Evolutionary conservation across 92 coral and sea anemone species (phyloP), one percentile per base, ranked within the genome.

Genomic region (Heliopora coerulea): DNA sequence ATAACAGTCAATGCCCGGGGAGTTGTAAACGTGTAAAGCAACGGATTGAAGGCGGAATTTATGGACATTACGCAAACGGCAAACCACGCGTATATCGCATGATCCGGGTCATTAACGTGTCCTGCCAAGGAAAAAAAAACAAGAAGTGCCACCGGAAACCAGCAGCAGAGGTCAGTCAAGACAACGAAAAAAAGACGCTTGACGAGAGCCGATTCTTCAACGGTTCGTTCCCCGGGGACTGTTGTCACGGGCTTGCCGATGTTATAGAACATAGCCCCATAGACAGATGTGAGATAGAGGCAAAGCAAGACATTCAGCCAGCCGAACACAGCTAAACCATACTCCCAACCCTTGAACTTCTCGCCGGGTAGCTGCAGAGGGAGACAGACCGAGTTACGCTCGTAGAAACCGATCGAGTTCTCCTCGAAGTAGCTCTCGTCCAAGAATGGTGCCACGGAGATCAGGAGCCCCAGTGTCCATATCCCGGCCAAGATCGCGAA

Each of bases 21-120:
- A 3, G 61, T 14, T 23, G 61, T 56, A 8, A 56, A 56, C 12
- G 61, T 56, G 61, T 56, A 56, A 11, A 56, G 61, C 61, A 56
- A 28, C 31, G 61, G 61, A 28, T 56, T 56, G 31, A 56, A 28
- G 7, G 61, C 61, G 3, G 61, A 56, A 17, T 56, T 56, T 23
- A 56, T 14, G 13, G 61, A 28, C 8, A 56, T 56, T 29, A 28
- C 61, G 61, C 61, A 56, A 1, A 56, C 61, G 6, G 61, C 61
- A 56, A 56, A 28, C 61, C 61, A 56, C 11, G 61, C 61, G 17
- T 23, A 56, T 3, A 56, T 56, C 3, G 28, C 61, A 17, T 28
- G 61, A 56, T 56, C 30, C 6, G 30, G 61, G 17, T 56, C 61
- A 23, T 56, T 23, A 28, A 56, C 11, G 33, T 8, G 31, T 8